Conservation (phyloP, 2,888 invertebrate genomes). For the Aphodius granarius region DNA sequence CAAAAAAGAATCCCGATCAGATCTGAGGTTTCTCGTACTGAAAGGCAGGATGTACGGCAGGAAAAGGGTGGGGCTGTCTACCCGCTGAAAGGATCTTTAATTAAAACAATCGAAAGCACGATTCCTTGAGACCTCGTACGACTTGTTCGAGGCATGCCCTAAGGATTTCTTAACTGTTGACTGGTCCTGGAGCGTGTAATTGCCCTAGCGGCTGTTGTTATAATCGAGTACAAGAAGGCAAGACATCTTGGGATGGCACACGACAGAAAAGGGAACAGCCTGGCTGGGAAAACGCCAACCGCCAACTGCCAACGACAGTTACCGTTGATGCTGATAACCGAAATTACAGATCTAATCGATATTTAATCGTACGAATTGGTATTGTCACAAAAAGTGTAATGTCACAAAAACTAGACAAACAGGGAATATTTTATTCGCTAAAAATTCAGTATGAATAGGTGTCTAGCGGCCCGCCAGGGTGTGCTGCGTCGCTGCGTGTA, state of each 20-base stretch:
- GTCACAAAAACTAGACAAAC: too few relatives aligned
- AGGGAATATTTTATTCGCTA: too few relatives aligned
- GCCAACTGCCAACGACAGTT: neutral
- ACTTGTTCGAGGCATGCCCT: constrained; percentile 18
- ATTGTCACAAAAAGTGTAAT: too few relatives aligned
- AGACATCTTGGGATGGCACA: neutral
- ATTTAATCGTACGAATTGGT: too few relatives aligned
- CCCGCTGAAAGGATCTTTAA: constrained; percentile 32
- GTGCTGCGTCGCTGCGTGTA: too few relatives aligned
- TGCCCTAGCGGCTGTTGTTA: constrained; percentile 24
- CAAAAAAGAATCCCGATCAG: too few relatives aligned
- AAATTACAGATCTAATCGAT: neutral
- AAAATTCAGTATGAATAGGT: too few relatives aligned
- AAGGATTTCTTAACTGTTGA: constrained; percentile 28
- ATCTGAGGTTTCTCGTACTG: neutral
- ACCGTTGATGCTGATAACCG: neutral
- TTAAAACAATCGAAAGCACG: constrained; percentile 33
- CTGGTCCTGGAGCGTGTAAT: constrained; percentile 30
- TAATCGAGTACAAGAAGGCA: neutral
- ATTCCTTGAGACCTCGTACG: constrained; percentile 22
- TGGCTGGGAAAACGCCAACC: too few relatives aligned
- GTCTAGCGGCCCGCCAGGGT: too few relatives aligned
- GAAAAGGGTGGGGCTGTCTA: neutral
- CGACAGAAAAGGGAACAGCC: neutral
- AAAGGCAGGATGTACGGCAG: neutral